A percentile compares a stretch with the other conserved stretches of the same genome.
Conservation (phyloP, 2,797 vertebrate species). For the Erpetoichthys calabaricus region DNA sequence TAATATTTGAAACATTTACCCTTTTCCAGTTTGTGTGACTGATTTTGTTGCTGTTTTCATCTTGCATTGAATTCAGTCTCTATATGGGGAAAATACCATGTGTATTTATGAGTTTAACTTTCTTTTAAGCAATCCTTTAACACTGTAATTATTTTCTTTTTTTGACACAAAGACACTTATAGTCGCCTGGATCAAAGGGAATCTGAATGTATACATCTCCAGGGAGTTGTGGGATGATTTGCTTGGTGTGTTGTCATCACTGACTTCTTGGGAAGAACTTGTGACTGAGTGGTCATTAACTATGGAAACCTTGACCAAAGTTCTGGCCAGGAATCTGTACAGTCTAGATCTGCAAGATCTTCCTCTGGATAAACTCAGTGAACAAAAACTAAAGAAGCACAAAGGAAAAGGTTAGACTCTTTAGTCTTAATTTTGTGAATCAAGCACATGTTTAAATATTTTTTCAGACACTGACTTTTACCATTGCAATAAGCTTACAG, state of each 20-base stretch:
- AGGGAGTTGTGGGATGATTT: constrained; percentile 96
- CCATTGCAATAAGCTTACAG: background rate
- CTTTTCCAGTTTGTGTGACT: too few relatives aligned
- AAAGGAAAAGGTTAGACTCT: constrained; percentile 84
- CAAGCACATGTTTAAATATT: too few relatives aligned
- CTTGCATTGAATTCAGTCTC: too few relatives aligned
- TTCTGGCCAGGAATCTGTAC: constrained; percentile 90
- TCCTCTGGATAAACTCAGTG: constrained; percentile 92
- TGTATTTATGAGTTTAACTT: background rate
- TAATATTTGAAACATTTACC: too few relatives aligned
- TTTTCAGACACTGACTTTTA: background rate
- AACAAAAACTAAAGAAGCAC: constrained; percentile 97
- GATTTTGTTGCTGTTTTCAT: too few relatives aligned
- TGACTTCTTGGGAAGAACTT: constrained; percentile 96
- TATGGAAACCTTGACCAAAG: constrained; percentile 98
- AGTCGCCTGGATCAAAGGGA: constrained; percentile 98
- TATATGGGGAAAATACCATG: too few relatives aligned
- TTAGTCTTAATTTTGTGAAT: too few relatives aligned
- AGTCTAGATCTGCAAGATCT: constrained; percentile 86
- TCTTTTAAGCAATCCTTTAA: background rate
- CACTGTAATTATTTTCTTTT: background rate
- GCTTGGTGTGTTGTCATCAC: constrained; percentile 79
- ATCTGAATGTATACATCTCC: constrained; percentile 91
- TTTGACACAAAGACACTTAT: constrained; percentile 72
- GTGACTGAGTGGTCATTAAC: constrained; percentile 97